Percentiles rank a stretch among this genome's conserved stretches.
phyloP scores from a whole-genome alignment of 2,888 invertebrate genomes.

The Chrysotoxum bicinctum region DNA sequence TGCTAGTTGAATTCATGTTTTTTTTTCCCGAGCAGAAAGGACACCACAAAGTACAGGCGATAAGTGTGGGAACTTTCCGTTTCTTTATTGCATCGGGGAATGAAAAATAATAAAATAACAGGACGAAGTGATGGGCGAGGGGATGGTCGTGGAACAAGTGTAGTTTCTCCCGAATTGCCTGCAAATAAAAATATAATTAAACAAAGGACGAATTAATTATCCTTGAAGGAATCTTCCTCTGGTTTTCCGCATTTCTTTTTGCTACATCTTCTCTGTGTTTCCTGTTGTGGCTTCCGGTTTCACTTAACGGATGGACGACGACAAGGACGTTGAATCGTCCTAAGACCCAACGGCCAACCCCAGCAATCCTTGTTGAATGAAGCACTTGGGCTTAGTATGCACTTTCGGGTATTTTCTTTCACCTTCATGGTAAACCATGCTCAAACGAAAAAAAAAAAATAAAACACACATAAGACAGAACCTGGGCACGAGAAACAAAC shows the following conservation, averaged over 20 bases:
- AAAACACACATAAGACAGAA: too few relatives aligned
- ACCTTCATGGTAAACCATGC: constrained; percentile 26
- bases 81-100: background rate
- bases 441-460: background rate
- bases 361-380: constrained; percentile 45
- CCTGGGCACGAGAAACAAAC: background rate
- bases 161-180: constrained; percentile 52
- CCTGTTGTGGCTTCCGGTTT: constrained; percentile 52
- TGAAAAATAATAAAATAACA: background rate
- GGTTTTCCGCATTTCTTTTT: constrained; percentile 3
- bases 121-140: background rate
- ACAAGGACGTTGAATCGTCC: constrained; percentile 24
- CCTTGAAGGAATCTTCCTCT: constrained; percentile 59
- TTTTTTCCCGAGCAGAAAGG: background rate
- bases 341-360: constrained; percentile 21
- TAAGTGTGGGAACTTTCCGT: constrained; percentile 31
- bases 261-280: constrained; percentile 10
- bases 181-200: constrained; percentile 72
- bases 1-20: constrained; percentile 29
- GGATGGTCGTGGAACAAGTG: background rate
- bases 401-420: constrained; percentile 48
- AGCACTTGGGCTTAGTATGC: constrained; percentile 49
- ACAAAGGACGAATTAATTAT: constrained; percentile 70
- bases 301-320: constrained; percentile 14
- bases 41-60: background rate